Percentiles rank a stretch among this genome's conserved stretches.
Evolutionary conservation across 2,797 vertebrate species (phyloP).

Genomic region (Eutrigla gurnardus): DNA sequence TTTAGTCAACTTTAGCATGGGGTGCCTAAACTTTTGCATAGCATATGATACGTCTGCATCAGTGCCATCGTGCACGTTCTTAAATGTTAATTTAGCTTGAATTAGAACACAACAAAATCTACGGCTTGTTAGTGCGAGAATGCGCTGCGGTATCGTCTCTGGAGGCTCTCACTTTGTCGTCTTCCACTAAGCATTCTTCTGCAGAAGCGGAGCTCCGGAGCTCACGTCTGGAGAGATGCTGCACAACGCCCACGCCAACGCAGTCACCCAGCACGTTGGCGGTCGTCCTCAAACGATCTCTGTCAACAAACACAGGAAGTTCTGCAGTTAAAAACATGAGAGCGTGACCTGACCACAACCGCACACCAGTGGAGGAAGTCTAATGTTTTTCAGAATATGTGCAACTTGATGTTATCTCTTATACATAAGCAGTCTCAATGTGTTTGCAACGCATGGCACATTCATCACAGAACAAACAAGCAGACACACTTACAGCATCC

Average conservation of each 20-base stretch:
- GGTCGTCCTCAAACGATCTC: constrained; percentile 87
- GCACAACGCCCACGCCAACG: constrained; percentile 54
- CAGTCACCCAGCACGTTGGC: constrained; percentile 88
- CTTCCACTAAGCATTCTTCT: neutral
- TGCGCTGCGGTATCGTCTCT: too few relatives aligned
- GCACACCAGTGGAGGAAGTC: neutral
- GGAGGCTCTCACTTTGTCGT: neutral
- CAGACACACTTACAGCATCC: constrained; percentile 1
- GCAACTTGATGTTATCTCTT: neutral
- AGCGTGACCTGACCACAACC: neutral
- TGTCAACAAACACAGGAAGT: constrained; percentile 21
- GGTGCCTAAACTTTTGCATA: too few relatives aligned
- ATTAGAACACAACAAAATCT: neutral
- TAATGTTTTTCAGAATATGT: neutral
- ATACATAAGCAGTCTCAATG: neutral
- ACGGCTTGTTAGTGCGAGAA: neutral
- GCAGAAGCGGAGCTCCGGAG: constrained; percentile 10
- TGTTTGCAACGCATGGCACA: neutral
- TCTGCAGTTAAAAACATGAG: neutral
- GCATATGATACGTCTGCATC: neutral
- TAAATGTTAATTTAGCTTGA: neutral
- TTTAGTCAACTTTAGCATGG: too few relatives aligned
- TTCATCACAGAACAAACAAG: neutral
- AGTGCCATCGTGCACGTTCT: neutral
- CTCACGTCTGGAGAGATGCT: constrained; percentile 55